Evolutionary conservation across 2,888 invertebrate species (phyloP), one percentile per base, ranked within the genome.

Genomic region (Esperia sulphurella): DNA sequence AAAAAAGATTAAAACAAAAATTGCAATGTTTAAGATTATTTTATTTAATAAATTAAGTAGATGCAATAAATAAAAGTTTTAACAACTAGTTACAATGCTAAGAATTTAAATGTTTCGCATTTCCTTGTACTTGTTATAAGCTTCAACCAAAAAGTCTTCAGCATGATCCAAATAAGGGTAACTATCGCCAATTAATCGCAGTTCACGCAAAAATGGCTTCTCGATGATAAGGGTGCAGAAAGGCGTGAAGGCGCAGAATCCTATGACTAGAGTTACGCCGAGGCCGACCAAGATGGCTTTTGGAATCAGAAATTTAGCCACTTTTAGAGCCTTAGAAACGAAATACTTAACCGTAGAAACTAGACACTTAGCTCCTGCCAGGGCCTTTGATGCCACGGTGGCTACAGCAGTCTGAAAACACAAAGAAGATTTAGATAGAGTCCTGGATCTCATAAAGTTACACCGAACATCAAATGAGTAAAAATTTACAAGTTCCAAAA

Each of bases 241-340:
- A 0, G 91, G 84, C 0, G 92, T 91, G 40, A 91, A 72, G 0
- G 86, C 85, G 65, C 92, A 93, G n/a, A 92, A 66, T 2, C 86
- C 80, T 0, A 89, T 77, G 1, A 88, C 89, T 14, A 91, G 71
- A n/a, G 83, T 65, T 12, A 83, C 83, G 8, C 68, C 65, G 0
- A 66, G 51, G 3, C 63, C 21, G 6, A 66, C 49, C 42, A 63
- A 46, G 13, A 54, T 43, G 64, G 71, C 46, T 10, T 85, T 86
- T 10, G 77, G 69, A 4, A 84, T 39, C 4, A 88, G 51, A 65
- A 80, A 81, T n/a, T 79, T 61, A 6, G 76, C 80, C 1, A 79
- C 61, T 12, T 59, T 59, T 9, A 67, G 31, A 13, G 60, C 66
- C 38, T 53, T 59, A 4, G 61, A 65, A 33, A 13, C 35, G n/a